Base-by-base conservation (phyloP, 2,888 invertebrate species). In the Machimus atricapillus region DNA sequence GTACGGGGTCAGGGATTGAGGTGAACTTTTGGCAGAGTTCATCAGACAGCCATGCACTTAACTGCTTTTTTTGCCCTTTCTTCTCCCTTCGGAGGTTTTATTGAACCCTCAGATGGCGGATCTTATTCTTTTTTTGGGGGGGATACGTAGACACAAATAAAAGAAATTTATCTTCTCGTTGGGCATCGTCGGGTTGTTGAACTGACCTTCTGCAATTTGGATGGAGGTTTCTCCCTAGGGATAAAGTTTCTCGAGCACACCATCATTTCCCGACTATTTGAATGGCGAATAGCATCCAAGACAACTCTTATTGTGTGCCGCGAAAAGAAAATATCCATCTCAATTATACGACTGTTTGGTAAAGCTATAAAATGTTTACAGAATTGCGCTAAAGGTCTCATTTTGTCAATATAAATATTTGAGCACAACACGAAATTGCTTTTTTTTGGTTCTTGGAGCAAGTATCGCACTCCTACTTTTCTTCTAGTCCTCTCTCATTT, bases 21-120 rank as follows among this genome's bases (percentile, higher is more conserved):
- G 77, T 76, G 77, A 86, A 86, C 86, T 86, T 86, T 86, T 77
- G 86, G 77, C 86, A 86, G 77, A 56, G 86, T 86, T 86, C 86
- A 76, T 86, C 85, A 85, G 85, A 73, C 74, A 85, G 85, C 74
- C 85, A 43, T 74, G 85, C 74, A 85, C 85, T 85, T 46, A 74
- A 74, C 73, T 74, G 40, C 37, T 43, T 74, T 85, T 73, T 83
- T 43, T 46, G 40, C 46, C 23, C 27, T 46, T 85, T 74, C 43
- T 74, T 43, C 43, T 73, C 52, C 43, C 74, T 85, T 85, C 23
- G 12, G n/a, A 74, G 82, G 34, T 74, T 85, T 85, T 85, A 85
- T 85, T 85, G 73, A 74, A 85, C 73, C 74, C 74, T 74, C 74
- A 40, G 73, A 85, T 85, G 85, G 46, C 74, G n/a, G 27, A 85